Evolutionary conservation across 2,113 vertebrate species (phyloP), one percentile per base, ranked within the genome.

Genomic region (Elachura formosa): DNA sequence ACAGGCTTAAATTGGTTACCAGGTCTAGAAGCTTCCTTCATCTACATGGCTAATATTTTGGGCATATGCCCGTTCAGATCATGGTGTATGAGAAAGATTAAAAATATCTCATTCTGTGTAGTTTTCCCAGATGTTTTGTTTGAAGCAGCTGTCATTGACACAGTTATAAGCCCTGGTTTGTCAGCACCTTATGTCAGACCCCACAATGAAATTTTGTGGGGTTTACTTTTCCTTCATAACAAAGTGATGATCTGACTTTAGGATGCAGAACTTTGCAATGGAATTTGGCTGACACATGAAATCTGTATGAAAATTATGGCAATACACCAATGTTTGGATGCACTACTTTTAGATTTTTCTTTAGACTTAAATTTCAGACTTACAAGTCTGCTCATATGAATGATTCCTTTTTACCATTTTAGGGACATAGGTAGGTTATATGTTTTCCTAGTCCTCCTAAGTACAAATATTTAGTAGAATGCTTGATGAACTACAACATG

Each of bases 101-200:
- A 90, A 85, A 89, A 83, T n/a, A 84, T 90, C 68, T 55, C 17
- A 80, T 93, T 94, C 84, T 69, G 15, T 33, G 33, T 79, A 85
- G 87, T 91, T 97, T 93, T 85, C 82, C 96, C 97, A 97, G 97
- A 96, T 97, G 94, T 97, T 93, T 89, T 56, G 75, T 95, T 92
- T 91, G 93, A 93, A 91, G 80, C 97, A 97, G 93, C 96, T 98
- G 97, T 45, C 87, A 94, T 92, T 97, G 94, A 97, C 95, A 95
- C 92, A 97, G 90, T 95, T 93, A 46, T 75, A 97, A 95, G 52
- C 68, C 90, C 69, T 81, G 41, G 88, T 89, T 94, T 97, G 96
- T 94, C 91, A 92, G 94, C 84, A 80, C 90, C 95, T 96, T 95
- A 88, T 96, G 96, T 95, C 86, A 89, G 69, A 84, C 18, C 14